Percentiles rank a stretch among this genome's conserved stretches.
phyloP scores from a whole-genome alignment of 2,888 invertebrate species.

The Odontocolon sp. region DNA sequence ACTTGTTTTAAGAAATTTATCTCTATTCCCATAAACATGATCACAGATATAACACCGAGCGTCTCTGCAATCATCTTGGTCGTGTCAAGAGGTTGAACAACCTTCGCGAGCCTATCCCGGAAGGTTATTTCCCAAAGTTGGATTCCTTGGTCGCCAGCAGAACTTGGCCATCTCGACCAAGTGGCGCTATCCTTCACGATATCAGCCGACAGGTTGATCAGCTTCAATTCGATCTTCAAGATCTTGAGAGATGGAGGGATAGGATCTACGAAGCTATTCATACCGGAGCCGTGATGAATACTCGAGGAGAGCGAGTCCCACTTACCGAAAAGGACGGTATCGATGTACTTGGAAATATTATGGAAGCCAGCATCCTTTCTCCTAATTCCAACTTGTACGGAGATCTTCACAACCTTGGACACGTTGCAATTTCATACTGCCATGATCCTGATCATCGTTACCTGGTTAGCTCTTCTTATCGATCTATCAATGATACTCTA shows the following conservation, averaged over 20 bases:
- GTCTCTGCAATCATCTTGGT: slow-evolving; percentile 87
- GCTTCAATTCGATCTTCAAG: slow-evolving; percentile 86
- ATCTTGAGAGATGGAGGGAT: slow-evolving; percentile 89
- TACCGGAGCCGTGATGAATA: slow-evolving; percentile 83
- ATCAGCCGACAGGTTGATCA: slow-evolving; percentile 87
- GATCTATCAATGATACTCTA: neutral
- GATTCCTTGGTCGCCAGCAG: slow-evolving; percentile 89
- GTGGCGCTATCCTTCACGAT: slow-evolving; percentile 83
- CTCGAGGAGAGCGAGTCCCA: slow-evolving; percentile 82
- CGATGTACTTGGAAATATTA: slow-evolving; percentile 89
- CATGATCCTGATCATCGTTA: slow-evolving; percentile 92
- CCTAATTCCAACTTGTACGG: slow-evolving; percentile 88
- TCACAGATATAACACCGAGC: slow-evolving; percentile 88
- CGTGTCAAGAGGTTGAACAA: slow-evolving; percentile 85
- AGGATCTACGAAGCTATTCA: slow-evolving; percentile 88
- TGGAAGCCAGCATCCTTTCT: slow-evolving; percentile 87
- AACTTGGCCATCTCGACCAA: slow-evolving; percentile 88
- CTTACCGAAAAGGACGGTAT: slow-evolving; percentile 88
- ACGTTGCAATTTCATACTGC: slow-evolving; percentile 88
- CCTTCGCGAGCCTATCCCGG: slow-evolving; percentile 86
- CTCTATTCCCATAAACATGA: no score
- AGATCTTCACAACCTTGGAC: slow-evolving; percentile 92
- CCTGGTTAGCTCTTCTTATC: slow-evolving; percentile 81
- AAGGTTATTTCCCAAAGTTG: slow-evolving; percentile 93
- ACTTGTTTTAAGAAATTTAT: neutral